phyloP scores from a whole-genome alignment of 1,140 invertebrate species.

The Periplaneta americana region DNA sequence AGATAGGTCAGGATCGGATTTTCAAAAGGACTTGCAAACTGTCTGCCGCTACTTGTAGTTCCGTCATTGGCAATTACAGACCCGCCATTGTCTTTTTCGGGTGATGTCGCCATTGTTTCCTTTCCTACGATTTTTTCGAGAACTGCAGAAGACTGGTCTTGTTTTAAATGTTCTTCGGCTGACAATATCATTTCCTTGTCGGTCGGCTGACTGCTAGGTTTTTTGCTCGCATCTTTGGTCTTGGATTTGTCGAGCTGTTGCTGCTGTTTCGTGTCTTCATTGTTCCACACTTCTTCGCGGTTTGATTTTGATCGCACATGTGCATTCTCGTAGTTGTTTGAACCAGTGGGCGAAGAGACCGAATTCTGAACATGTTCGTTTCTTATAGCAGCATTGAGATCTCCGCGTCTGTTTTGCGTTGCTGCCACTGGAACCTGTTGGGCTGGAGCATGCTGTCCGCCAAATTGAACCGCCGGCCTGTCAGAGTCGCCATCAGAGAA shows the following conservation, averaged over 20 bases:
- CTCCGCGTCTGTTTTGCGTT: not conserved
- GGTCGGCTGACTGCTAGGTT: not conserved
- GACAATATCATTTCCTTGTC: not conserved
- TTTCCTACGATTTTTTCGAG: not conserved
- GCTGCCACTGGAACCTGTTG: not conserved
- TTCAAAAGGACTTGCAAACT: not conserved
- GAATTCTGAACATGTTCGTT: not conserved
- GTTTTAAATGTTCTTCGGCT: not conserved
- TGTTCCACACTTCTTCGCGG: not conserved
- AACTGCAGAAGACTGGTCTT: no score
- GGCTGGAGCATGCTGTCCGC: no score
- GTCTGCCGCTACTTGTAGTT: not conserved
- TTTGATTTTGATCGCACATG: not conserved
- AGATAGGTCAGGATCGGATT: not conserved
- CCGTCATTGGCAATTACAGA: not conserved
- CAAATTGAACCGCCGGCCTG: no score
- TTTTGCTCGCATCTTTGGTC: not conserved
- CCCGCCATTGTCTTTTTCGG: not conserved
- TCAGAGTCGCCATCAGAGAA: not conserved
- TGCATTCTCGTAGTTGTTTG: not conserved
- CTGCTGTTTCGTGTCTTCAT: not conserved
- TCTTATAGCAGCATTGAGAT: not conserved
- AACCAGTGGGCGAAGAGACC: not conserved
- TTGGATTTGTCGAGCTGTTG: not conserved
- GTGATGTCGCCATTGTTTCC: not conserved